Evolutionary conservation across 1,140 invertebrate species (phyloP), one percentile per base, ranked within the genome.

Genomic region (Brachionus plicatilis): DNA sequence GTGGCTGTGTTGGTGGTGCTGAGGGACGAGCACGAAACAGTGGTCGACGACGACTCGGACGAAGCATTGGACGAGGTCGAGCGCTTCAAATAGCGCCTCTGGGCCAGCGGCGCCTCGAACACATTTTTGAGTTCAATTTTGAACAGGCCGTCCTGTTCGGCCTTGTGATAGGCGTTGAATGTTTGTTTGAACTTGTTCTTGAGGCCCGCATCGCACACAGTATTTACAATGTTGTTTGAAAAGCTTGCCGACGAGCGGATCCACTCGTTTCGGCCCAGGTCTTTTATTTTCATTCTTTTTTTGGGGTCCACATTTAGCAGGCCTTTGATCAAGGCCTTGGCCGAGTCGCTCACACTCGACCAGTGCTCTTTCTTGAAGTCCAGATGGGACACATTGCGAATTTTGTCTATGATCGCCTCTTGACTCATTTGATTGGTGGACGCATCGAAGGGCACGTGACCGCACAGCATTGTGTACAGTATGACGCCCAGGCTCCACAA

Each of bases 401-500:
- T 94, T 85, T 93, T 92, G 3, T 82, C 14, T 94, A 95, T 20
- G 91, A 91, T 87, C 93, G 92, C 75, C 96, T 96, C 85, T 93
- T 90, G 75, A 93, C 91, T 91, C 8, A 56, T 24, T 6, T 41
- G 65, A 37, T 17, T 60, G 0, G 7, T 68, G 87, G 0, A 91
- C 90, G 68, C 41, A 85, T 93, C 93, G 88, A 96, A 96, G 3
- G 95, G 94, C 1, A 93, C 94, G 85, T 92, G 92, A 0, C 95
- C 95, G 86, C 93, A 93, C 8, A 97, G 88, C 93, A 97, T 95
- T 7, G 94, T 94, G 88, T 95, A 96, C 91, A 93, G 88, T 68
- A 96, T 94, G 4, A 95, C 94, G 0, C 95, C 95, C 0, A 96
- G 89, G 88, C 94, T 95, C 95, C 95, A 97, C 33, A 96, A 89